Conservation (phyloP, 2,888 invertebrate genomes). For the Diachrysia chrysitis region DNA sequence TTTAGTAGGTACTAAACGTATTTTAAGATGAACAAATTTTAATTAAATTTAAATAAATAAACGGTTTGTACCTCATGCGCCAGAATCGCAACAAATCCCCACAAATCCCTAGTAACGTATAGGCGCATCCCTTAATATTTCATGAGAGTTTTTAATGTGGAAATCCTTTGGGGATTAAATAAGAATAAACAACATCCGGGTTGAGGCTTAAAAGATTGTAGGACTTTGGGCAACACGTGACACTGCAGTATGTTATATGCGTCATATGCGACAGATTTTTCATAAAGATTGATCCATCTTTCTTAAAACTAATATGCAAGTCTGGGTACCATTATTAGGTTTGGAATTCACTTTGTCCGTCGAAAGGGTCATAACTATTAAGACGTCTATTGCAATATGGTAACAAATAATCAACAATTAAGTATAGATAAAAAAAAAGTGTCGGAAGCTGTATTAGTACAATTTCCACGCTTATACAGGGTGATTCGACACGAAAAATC, state of each 20-base stretch:
- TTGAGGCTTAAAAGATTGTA: slow-evolving; percentile 43
- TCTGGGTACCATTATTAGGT: background rate
- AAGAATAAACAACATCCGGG: slow-evolving; percentile 49
- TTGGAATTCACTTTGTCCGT: background rate
- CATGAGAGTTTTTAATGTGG: slow-evolving; percentile 57
- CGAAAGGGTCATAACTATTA: no score
- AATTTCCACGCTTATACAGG: no score
- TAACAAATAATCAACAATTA: no score
- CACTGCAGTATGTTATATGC: slow-evolving; percentile 3
- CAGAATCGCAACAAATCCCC: slow-evolving; percentile 46
- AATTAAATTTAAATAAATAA: slow-evolving; percentile 40
- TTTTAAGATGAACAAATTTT: background rate
- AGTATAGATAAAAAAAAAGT: no score
- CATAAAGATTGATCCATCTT: background rate
- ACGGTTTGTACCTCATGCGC: slow-evolving; percentile 43
- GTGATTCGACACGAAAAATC: no score
- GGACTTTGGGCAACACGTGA: background rate
- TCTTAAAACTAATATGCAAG: background rate
- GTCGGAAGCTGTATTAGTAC: no score
- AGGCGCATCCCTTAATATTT: slow-evolving; percentile 52
- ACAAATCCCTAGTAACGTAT: slow-evolving; percentile 46
- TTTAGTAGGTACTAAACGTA: background rate
- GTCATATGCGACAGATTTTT: slow-evolving; percentile 1
- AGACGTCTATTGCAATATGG: no score
- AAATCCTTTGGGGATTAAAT: slow-evolving; percentile 56